phyloP scores from a whole-genome alignment of 2,888 invertebrate genomes.

The Epinotia nisella region DNA sequence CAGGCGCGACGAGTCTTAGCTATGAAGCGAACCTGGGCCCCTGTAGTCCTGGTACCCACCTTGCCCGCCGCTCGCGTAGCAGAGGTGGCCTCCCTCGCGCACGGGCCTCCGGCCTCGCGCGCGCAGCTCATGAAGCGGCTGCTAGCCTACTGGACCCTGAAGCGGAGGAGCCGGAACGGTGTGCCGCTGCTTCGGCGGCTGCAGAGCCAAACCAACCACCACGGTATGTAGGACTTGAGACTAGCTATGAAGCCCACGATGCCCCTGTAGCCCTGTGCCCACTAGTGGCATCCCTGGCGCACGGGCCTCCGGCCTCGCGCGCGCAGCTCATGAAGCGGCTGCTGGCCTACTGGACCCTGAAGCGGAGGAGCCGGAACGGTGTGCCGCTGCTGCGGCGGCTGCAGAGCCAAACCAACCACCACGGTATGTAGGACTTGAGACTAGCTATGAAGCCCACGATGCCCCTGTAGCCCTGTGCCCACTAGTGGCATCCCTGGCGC shows the following conservation, averaged over 20 bases:
- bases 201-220: constrained; percentile 64
- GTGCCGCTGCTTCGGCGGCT: constrained; percentile 94
- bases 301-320: constrained; percentile 83
- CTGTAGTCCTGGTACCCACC: constrained; percentile 96
- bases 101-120: constrained; percentile 83
- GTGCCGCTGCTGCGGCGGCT: constrained; percentile 94
- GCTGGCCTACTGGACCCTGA: constrained; percentile 98
- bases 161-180: constrained; percentile 97
- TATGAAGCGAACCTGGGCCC: constrained; percentile 94
- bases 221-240: constrained; percentile 55
- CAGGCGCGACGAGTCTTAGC: constrained; percentile 92
- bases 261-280: constrained; percentile 97
- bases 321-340: constrained; percentile 94
- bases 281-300: constrained; percentile 86
- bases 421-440: constrained; percentile 54
- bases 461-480: constrained; percentile 97
- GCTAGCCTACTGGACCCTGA: constrained; percentile 98
- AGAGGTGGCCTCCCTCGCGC: constrained; percentile 85
- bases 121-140: constrained; percentile 94
- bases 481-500: constrained; percentile 86
- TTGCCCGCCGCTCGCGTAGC: constrained; percentile 95
- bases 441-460: constrained; percentile 93
- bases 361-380: constrained; percentile 97
- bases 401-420: constrained; percentile 64
- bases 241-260: constrained; percentile 93